These are phyloP conservation scores for Argyrosomus japonicus DNA, from an alignment of 2,113 vertebrate genomes.

Conservation along the genomic window DNA sequence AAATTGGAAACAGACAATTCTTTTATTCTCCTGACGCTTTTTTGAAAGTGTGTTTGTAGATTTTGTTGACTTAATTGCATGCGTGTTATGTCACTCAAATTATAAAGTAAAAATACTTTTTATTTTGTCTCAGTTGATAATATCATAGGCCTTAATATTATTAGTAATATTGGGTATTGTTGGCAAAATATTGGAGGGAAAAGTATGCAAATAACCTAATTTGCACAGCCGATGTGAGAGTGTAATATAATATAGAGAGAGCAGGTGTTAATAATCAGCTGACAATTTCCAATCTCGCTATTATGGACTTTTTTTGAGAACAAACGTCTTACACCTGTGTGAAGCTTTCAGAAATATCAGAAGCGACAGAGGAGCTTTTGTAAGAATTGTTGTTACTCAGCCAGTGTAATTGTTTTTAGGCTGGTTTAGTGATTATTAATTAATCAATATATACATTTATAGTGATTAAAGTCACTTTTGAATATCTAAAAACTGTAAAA, in stretches of 20 bases:
- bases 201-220: slow-evolving; percentile 31
- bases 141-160: no score
- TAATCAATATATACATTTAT: neutral
- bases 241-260: neutral
- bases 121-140: no score
- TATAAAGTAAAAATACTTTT: no score
- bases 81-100: no score
- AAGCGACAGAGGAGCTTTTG: neutral
- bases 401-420: neutral
- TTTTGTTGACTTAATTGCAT: no score
- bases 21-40: neutral
- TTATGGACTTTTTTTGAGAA: neutral
- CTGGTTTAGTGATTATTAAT: neutral
- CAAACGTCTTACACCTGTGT: neutral
- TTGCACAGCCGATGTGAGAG: slow-evolving; percentile 22
- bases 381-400: neutral
- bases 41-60: neutral
- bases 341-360: neutral
- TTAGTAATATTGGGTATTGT: no score
- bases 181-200: neutral
- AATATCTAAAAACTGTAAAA: neutral
- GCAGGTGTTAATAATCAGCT: slow-evolving; percentile 27
- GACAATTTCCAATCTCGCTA: neutral
- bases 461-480: neutral
- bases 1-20: neutral